Evolutionary conservation across 2,888 invertebrate species (phyloP), one percentile per base, ranked within the genome.

Genomic region (Scaptomyza flava): DNA sequence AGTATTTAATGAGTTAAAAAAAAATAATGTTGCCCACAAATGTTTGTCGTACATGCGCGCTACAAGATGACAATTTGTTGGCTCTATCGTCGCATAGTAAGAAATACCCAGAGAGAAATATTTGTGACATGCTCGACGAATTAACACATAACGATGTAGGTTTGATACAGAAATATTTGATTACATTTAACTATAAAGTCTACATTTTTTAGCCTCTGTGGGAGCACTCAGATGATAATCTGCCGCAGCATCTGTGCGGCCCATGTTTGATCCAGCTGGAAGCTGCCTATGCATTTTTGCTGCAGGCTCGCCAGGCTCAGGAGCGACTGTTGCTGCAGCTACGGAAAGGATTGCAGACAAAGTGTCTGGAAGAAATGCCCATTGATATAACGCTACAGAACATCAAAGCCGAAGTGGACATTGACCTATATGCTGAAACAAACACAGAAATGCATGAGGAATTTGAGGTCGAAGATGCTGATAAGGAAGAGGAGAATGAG

Each of bases 311-410:
- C 2, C 65, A 74, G 33, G 81, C 81, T 6, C 80, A 87, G 27
- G 74, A 76, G 8, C 75, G 82, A 51, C 74, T 90, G 20, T 33
- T 82, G 46, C 38, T 43, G 9, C 53, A 58, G 41, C 33, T 75
- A 11, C 50, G 43, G 20, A 67, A 57, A 2, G 41, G 41, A 17
- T 14, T 68, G 38, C 71, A 64, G 2, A 33, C 47, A 14, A 33
- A 64, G 33, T 89, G 90, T 36, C 60, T 90, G 4, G 72, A 85
- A 6, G 90, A 90, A 52, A 67, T 83, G 2, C 83, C 89, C 6
- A 90, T 90, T 11, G 90, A 90, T 48, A 89, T 90, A 12, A 72
- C 82, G 14, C 54, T 53, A 41, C 54, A 72, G 42, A 51, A 64
- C 27, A 82, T 85, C 0, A 89, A 89, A 63, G 71, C 77, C 3